Evolutionary conservation across 2,797 vertebrate genomes (phyloP).

Genomic region (Siniperca scherzeri): DNA sequence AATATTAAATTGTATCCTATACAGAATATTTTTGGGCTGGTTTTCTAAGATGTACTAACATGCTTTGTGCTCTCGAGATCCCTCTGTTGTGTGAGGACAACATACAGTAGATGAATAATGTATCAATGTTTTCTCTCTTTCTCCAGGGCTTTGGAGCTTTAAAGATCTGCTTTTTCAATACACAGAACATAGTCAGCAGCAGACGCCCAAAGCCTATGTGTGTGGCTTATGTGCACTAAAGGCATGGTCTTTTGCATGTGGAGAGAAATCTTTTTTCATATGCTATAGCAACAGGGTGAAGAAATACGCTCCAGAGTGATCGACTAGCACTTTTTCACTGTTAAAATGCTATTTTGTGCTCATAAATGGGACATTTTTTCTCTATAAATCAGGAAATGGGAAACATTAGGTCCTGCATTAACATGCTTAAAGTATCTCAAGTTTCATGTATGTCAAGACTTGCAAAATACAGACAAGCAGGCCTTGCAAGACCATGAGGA

Average conservation of each 20-base stretch:
- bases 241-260: background rate
- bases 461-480: too few species aligned
- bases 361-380: background rate
- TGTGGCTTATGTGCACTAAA: slow-evolving; percentile 9
- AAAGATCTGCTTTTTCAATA: slow-evolving; percentile 54
- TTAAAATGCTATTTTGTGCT: background rate
- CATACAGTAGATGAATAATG: slow-evolving; percentile 66
- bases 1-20: slow-evolving; percentile 5
- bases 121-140: slow-evolving; percentile 33
- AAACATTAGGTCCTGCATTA: background rate
- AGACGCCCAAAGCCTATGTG: slow-evolving; percentile 9
- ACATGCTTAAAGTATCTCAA: background rate
- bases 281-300: background rate
- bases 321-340: background rate
- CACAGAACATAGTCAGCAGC: slow-evolving; percentile 29
- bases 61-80: slow-evolving; percentile 21
- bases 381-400: background rate
- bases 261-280: background rate
- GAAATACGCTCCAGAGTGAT: background rate
- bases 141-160: slow-evolving; percentile 49
- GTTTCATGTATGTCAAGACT: background rate
- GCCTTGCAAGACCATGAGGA: background rate
- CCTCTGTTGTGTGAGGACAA: slow-evolving; percentile 33
- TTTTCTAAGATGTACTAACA: background rate
- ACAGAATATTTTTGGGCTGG: background rate